Conservation (phyloP, 2,113 vertebrate species). For the Corvus moneduloides region DNA sequence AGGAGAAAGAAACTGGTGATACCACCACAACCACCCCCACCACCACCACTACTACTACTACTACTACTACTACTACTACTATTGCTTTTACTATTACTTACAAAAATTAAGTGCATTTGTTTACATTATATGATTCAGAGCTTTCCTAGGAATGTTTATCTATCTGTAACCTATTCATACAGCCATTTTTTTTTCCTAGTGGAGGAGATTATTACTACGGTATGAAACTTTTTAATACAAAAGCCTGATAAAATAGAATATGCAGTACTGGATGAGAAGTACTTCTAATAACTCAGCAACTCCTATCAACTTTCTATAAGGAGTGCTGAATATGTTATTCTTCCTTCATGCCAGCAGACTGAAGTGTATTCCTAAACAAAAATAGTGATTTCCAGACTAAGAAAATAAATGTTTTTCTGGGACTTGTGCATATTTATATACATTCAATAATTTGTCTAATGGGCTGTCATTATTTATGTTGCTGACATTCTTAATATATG, state of each 20-base stretch:
- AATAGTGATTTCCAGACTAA: background rate
- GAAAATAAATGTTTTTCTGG: background rate
- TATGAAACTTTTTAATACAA: background rate
- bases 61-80: background rate
- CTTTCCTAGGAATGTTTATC: background rate
- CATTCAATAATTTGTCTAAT: background rate
- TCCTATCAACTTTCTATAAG: background rate
- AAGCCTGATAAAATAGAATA: background rate
- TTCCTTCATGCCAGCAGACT: background rate
- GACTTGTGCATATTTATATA: background rate
- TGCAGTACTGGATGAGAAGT: background rate
- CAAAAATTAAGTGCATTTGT: background rate
- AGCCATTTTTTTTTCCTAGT: background rate
- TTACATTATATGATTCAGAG: background rate
- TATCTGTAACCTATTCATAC: background rate
- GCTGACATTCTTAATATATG: background rate
- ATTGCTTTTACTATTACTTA: background rate
- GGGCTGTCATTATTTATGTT: background rate
- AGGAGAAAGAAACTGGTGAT: background rate
- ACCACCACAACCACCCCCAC: background rate
- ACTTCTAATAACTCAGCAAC: background rate
- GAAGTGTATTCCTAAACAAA: background rate
- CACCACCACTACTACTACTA: background rate
- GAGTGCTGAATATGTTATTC: background rate
- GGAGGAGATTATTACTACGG: background rate